A percentile compares a stretch with the other conserved stretches of the same genome.
These are phyloP conservation scores for Megaustenia siamemsis DNA, from an alignment of 2,888 invertebrate genomes.

Conservation along the genomic window DNA sequence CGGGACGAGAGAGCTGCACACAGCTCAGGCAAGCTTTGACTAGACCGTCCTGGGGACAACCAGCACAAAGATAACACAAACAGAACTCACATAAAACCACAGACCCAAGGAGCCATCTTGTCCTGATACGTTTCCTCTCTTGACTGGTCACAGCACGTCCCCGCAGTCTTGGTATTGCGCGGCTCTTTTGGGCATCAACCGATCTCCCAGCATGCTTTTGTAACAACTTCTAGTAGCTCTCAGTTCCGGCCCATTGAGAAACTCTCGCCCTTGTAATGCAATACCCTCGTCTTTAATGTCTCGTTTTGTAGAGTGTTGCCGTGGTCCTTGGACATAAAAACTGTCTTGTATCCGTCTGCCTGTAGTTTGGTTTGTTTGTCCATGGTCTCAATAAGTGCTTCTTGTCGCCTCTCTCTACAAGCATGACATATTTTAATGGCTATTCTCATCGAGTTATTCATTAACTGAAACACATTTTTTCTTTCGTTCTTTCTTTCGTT, in stretches of 20 bases:
- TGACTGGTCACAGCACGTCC: conserved; percentile 13
- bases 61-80: neutral
- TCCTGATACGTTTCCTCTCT: neutral
- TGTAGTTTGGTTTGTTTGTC: too few species aligned
- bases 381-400: too few species aligned
- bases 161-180: neutral
- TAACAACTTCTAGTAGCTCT: neutral
- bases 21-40: too few species aligned
- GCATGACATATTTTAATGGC: too few species aligned
- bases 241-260: conserved; percentile 24
- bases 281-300: neutral
- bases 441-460: too few species aligned
- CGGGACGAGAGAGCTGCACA: too few species aligned
- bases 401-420: too few species aligned
- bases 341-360: neutral
- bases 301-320: neutral
- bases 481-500: neutral
- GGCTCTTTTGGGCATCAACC: neutral
- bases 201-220: conserved; percentile 22
- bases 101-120: conserved; percentile 26
- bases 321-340: neutral
- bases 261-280: neutral
- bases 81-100: neutral
- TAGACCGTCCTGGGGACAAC: too few species aligned
- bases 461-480: neutral